Evolutionary conservation across 2,888 invertebrate species (phyloP).

Genomic region (Aricia artaxerxes): DNA sequence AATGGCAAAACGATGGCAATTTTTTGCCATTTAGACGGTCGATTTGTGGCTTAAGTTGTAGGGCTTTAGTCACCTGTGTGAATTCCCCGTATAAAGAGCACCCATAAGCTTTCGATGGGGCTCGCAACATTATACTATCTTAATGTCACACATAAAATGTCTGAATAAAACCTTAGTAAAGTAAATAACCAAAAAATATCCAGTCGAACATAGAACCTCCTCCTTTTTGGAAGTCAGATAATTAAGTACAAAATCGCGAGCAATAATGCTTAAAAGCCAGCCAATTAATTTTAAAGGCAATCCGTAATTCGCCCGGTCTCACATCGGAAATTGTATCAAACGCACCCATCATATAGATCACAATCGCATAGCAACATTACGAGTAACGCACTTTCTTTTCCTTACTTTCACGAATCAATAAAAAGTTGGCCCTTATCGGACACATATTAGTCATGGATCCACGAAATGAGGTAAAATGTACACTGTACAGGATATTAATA

Average conservation of each 20-base stretch:
- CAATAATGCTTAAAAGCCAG: background rate
- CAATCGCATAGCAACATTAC: slow-evolving; percentile 22
- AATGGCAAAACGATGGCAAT: background rate
- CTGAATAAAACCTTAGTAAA: background rate
- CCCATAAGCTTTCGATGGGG: no score
- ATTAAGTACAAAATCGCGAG: background rate
- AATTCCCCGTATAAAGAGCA: no score
- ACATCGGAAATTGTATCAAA: slow-evolving; percentile 10
- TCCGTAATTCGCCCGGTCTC: background rate
- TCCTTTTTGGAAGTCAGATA: background rate
- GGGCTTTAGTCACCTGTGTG: no score
- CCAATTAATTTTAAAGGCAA: background rate
- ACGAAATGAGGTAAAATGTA: background rate
- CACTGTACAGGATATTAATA: background rate
- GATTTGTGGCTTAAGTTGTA: no score
- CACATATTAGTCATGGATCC: background rate
- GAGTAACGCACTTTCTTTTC: slow-evolving; percentile 22
- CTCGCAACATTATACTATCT: no score
- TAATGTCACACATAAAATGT: background rate
- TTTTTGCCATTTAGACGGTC: no score
- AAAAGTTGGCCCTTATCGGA: slow-evolving; percentile 9
- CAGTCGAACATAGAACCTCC: background rate
- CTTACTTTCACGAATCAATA: slow-evolving; percentile 19
- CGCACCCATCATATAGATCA: background rate
- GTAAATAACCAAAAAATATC: background rate